Evolutionary conservation across 2,113 vertebrate species (phyloP), one percentile per base, ranked within the genome.

Genomic region (Turdus rufiventris): DNA sequence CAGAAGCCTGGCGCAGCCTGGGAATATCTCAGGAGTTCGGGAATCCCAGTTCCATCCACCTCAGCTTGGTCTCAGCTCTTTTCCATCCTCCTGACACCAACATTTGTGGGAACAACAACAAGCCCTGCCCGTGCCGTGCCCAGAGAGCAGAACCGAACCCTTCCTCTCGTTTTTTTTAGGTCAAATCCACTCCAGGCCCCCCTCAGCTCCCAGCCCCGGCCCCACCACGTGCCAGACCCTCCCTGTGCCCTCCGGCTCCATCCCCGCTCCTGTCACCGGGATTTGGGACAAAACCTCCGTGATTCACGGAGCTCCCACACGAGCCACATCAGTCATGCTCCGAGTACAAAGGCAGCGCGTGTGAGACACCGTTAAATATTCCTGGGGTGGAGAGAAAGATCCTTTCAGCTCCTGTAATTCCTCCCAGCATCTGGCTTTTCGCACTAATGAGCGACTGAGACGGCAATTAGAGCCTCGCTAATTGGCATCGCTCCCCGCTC

Each of bases 401-500:
- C 92, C 85, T 96, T 93, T 77, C 77, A 86, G 90, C 80, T 61
- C 47, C 8, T 23, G 14, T 92, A 77, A 88, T 89, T 94, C 82
- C 83, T 72, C 18, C 75, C 74, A 81, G 95, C 93, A 83, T 89
- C 93, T 96, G 90, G 38, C 84, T 97, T 78, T 86, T 61, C 88
- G 72, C 20, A 0, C 81, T 93, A 94, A 95, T 79, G 87, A 93
- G 75, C 81, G 23, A 31, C 80, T 53, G 91, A 93, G 73, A 53
- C 78, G 70, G 93, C 92, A 93, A 93, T 91, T 94, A 93, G 92
- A 88, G 65, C 88, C 61, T 40, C 8, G 79, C 90, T 96, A 94
- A 94, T 92, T 96, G 75, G 91, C 53, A 79, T 21, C 34, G 50
- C 34, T 53, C 38, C 31, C 20, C 4, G 20, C 48, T 70, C 51